These are phyloP conservation scores for Conchocele bisecta DNA, from an alignment of 2,888 invertebrate genomes.

Conservation along the genomic window DNA sequence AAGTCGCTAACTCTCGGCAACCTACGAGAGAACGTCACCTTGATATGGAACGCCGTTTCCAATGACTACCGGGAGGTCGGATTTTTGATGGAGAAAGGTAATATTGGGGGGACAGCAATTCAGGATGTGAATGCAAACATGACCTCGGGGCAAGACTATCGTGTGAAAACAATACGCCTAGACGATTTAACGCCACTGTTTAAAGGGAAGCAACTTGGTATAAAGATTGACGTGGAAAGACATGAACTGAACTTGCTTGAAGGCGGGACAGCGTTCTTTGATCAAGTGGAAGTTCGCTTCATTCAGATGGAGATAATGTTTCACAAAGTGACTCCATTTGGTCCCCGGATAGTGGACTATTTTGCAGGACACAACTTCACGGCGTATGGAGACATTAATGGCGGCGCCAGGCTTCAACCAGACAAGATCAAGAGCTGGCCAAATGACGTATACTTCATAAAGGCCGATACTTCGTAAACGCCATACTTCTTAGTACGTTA, in stretches of 20 bases:
- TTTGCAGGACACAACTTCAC: not conserved
- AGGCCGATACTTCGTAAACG: too few relatives aligned
- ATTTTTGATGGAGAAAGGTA: conserved; percentile 26
- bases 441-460: conserved; percentile 4
- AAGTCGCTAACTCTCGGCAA: conserved; percentile 36
- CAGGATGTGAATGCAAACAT: not conserved
- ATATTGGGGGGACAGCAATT: conserved; percentile 52
- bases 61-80: conserved; percentile 17
- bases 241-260: conserved; percentile 7
- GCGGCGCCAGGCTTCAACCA: not conserved
- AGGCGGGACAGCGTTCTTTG: conserved; percentile 10
- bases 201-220: conserved; percentile 4
- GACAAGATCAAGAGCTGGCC: not conserved
- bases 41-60: conserved; percentile 56
- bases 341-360: conserved; percentile 10
- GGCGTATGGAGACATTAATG: not conserved
- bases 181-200: conserved; percentile 22
- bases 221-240: conserved; percentile 14
- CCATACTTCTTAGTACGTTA: too few relatives aligned
- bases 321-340: not conserved
- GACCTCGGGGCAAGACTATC: not conserved
- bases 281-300: conserved; percentile 7
- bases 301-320: conserved; percentile 16
- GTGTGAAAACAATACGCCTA: conserved; percentile 9
- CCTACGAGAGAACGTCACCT: conserved; percentile 24